These are phyloP conservation scores for Spisula solida DNA, from an alignment of 2,888 invertebrate genomes.

Conservation along the genomic window DNA sequence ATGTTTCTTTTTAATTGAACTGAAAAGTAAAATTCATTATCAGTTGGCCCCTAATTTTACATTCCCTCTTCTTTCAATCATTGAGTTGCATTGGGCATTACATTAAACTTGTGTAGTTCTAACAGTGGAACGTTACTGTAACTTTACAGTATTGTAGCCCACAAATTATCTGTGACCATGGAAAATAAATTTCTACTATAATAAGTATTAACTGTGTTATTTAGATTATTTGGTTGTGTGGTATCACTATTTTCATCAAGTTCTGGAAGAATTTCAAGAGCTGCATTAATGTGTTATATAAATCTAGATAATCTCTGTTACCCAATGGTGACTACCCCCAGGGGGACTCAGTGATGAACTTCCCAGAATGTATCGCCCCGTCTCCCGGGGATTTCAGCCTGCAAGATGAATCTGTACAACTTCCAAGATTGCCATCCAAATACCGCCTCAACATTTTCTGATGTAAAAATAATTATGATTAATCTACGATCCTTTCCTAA, in stretches of 20 bases:
- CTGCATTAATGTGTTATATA: neutral
- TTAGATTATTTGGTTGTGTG: neutral
- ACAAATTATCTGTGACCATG: no score
- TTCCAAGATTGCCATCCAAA: conserved; percentile 9
- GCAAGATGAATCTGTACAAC: neutral
- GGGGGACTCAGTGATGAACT: neutral
- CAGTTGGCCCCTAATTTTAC: no score
- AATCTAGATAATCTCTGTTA: neutral
- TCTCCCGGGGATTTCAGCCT: neutral
- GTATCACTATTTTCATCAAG: neutral
- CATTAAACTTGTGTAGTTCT: no score
- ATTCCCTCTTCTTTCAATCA: no score
- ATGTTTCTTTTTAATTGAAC: no score
- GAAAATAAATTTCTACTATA: no score
- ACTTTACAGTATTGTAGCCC: no score
- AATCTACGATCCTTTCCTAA: neutral
- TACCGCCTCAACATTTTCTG: neutral
- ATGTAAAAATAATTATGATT: neutral
- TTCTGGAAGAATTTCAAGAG: neutral
- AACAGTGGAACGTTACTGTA: no score
- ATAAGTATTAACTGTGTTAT: no score
- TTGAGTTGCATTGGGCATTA: no score
- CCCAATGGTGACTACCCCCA: neutral
- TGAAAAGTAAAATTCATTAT: no score
- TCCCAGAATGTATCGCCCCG: neutral